These are phyloP conservation scores for Myxocyprinus asiaticus DNA, from an alignment of 2,113 vertebrate species.

Conservation along the genomic window DNA sequence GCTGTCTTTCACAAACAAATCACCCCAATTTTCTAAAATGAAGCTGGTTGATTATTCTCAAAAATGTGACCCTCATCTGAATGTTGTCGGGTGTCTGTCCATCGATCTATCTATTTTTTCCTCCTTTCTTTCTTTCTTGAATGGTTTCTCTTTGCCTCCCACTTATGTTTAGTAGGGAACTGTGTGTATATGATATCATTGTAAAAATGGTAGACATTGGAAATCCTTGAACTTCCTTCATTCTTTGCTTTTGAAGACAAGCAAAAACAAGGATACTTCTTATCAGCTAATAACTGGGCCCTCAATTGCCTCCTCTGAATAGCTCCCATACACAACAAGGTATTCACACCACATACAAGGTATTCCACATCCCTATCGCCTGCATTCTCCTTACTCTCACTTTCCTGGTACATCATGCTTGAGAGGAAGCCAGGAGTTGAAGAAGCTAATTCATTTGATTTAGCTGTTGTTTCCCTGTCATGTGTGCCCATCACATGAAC, in stretches of 20 bases:
- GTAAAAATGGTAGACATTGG: neutral
- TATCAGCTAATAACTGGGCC: constrained; percentile 71
- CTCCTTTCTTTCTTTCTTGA: constrained; percentile 9
- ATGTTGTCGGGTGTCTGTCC: neutral
- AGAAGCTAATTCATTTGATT: constrained; percentile 85
- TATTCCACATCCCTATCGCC: constrained; percentile 32
- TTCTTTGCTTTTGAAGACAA: constrained; percentile 39
- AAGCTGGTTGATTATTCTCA: neutral
- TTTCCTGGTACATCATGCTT: constrained; percentile 73
- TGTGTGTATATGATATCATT: neutral
- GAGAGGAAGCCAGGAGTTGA: constrained; percentile 79
- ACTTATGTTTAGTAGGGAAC: neutral
- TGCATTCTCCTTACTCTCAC: constrained; percentile 22
- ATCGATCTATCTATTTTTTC: neutral
- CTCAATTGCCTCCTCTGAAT: constrained; percentile 62
- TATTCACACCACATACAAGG: constrained; percentile 58
- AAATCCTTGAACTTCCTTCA: constrained; percentile 20
- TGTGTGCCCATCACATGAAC: no score
- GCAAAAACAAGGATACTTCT: constrained; percentile 73
- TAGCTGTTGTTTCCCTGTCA: constrained; percentile 70
- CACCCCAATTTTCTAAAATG: neutral
- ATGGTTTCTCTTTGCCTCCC: neutral
- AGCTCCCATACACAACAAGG: constrained; percentile 66
- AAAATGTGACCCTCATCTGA: neutral
- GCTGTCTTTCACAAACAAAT: no score